Evolutionary conservation across 1,140 invertebrate species (phyloP), one percentile per base, ranked within the genome.

Genomic region (Euura lappo): DNA sequence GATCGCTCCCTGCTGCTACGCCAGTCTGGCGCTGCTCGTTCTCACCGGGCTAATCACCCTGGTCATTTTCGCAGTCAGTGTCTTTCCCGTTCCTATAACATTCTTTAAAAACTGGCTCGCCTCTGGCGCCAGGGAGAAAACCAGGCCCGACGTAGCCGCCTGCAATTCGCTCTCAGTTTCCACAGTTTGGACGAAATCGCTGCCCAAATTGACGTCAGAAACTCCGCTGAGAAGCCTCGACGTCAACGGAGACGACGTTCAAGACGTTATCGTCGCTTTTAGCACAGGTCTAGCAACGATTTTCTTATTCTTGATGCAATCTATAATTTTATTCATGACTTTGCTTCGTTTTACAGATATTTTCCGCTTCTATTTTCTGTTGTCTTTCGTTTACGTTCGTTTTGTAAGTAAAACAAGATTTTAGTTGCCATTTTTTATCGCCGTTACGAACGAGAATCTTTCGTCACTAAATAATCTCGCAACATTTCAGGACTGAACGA

Each of bases 251-350:
- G 95, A 97, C 88, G 91, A 89, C 45, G 79, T 94, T 42, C 87
- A 92, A 46, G 95, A 97, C 86, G 89, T 96, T 51, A 90, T 96
- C 69, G 88, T 96, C 67, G 94, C 94, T 75, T 96, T 93, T 84
- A 93, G 92, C 66, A 94, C 94, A 86, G 93, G 94, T 94, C 86
- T 77, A 71, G 64, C 65, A 11, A 72, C 65, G 28, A 28, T 28
- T 28, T 28, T 28, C 28, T 28, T 28, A 28, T 28, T 28, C 28
- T 28, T 28, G 28, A 28, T 28, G 1, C 28, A 1, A 28, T 28
- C 28, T 28, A 28, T 28, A 28, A 28, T 28, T 28, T 28, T 28
- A 28, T 28, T 28, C 28, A 28, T 28, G 28, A 28, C 74, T 72
- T 44, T 68, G 60, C 71, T 77, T 72, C 75, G 73, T 69, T 70